These are phyloP conservation scores for Tubiluchus corallicola DNA, from an alignment of 2,888 invertebrate species.

Conservation along the genomic window DNA sequence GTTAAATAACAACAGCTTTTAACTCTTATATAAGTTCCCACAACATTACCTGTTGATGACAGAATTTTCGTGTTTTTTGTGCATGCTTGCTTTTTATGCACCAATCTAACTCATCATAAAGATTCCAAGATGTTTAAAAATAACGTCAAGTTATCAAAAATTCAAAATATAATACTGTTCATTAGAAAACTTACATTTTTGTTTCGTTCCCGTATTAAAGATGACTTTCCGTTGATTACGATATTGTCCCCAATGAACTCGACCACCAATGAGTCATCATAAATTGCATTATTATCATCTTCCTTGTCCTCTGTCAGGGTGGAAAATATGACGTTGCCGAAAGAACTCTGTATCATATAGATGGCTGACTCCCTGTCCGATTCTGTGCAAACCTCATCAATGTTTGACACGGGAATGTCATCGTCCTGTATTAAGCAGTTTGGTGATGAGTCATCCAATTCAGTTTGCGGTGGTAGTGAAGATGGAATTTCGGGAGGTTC, in stretches of 20 bases:
- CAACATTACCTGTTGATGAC: no score
- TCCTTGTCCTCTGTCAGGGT: neutral
- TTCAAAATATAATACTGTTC: neutral
- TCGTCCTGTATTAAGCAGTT: no score
- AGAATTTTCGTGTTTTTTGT: no score
- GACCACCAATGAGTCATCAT: neutral
- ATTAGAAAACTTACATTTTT: neutral
- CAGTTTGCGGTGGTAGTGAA: neutral
- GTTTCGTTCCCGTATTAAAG: neutral
- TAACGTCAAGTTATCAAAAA: neutral
- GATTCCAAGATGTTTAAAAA: no score
- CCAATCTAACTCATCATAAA: no score
- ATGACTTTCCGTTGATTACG: neutral
- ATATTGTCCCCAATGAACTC: neutral
- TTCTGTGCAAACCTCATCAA: neutral
- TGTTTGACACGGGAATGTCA: slow-evolving; percentile 1
- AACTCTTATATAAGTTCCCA: no score
- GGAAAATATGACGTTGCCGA: neutral
- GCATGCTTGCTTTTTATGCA: no score
- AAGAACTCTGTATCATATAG: neutral
- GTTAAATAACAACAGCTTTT: no score
- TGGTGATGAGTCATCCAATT: no score
- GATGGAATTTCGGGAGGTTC: neutral
- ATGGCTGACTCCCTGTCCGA: neutral
- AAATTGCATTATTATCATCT: no score